Base-by-base conservation (phyloP, 1,140 invertebrate species). In the Seison nebaliae region DNA sequence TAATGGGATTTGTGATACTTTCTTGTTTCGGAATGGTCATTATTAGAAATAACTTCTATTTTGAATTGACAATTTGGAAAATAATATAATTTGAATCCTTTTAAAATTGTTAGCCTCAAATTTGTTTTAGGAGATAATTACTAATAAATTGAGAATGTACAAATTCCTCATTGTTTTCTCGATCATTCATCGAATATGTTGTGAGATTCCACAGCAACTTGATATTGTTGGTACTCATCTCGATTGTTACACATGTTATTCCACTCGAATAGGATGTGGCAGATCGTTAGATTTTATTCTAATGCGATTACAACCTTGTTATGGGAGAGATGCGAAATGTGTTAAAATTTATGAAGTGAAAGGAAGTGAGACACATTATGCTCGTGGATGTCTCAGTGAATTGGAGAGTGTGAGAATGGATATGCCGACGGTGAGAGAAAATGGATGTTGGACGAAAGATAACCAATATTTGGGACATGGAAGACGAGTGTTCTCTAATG, bases 351-450 rank as follows among this genome's bases (percentile, higher is more conserved):
- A 34, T 17, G 38, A 40, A 35, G 16, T 12, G 28, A 34, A 26
- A n/a, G 38, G 21, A 19, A 21, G 22, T 17, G 14, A 40, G 23
- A 34, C 31, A 9, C 28, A 31, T 34, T 40, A 40, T 29, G 38
- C 35, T 5, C 38, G 38, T 15, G 38, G 38, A 11, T 40, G 38
- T 34, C 23, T 40, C 5, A 40, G 22, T 31, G 30, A 40, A 22
- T 34, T 40, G 6, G 38, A 40, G 30, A 32, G 24, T 4, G 38
- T 20, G 1, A 14, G 38, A 11, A 23, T 26, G 23, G 38, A 40
- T 22, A 40, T 40, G 20, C 38, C 38, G 18, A 40, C 38, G 6
- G 38, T 40, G 15, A 34, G 38, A 40, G 38, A 40, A 14, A 40
- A 40, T 16, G 38, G 38, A 7, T 40, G 38, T 18, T 40, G 38